Conservation (phyloP, 2,797 vertebrate species). For the Betta splendens region DNA sequence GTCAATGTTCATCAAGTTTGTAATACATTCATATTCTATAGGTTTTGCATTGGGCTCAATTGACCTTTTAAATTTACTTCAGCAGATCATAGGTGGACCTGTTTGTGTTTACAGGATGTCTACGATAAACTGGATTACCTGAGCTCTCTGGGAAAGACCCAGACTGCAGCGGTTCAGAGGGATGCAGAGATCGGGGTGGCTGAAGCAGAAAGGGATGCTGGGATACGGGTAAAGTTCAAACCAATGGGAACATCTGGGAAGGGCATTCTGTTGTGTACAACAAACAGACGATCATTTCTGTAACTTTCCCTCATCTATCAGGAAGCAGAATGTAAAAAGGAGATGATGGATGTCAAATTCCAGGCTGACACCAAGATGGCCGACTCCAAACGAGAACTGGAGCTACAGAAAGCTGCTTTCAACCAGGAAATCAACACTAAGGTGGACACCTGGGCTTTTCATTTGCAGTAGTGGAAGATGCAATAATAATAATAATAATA, state of each 20-base stretch:
- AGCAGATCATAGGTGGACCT: not conserved
- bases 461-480: no score
- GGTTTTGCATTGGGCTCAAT: no score
- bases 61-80: no score
- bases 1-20: no score
- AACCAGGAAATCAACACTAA: conserved; percentile 93
- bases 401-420: conserved; percentile 92
- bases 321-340: conserved; percentile 94
- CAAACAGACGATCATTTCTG: not conserved
- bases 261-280: not conserved
- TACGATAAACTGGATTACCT: conserved; percentile 96
- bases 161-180: conserved; percentile 91
- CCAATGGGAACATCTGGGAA: not conserved
- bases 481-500: no score
- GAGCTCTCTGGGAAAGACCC: conserved; percentile 95
- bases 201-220: conserved; percentile 93
- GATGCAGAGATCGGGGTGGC: conserved; percentile 95
- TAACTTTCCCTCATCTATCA: conserved; percentile 45
- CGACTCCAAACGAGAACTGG: conserved; percentile 91
- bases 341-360: conserved; percentile 95
- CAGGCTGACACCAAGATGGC: conserved; percentile 94
- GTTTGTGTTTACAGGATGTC: conserved; percentile 85
- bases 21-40: no score
- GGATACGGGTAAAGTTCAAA: conserved; percentile 85
- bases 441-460: conserved; percentile 70